phyloP scores from a whole-genome alignment of 2,888 invertebrate species.

The Napeogenes inachia region DNA sequence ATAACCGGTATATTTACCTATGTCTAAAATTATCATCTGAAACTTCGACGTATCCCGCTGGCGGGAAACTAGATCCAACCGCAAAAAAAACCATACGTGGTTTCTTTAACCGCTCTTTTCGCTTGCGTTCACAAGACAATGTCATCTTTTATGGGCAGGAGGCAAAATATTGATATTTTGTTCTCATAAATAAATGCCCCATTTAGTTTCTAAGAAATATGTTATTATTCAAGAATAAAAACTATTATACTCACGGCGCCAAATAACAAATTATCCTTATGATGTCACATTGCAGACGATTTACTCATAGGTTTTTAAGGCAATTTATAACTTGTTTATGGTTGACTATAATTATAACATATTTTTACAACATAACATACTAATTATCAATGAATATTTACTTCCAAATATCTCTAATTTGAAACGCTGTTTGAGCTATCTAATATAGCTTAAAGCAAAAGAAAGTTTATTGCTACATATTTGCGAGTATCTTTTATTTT shows the following conservation, averaged over 20 bases:
- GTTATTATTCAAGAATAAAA: slow-evolving; percentile 14
- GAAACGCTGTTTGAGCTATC: too few species aligned
- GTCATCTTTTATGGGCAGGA: slow-evolving; percentile 4
- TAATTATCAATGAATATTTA: background rate
- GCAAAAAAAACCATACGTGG: slow-evolving; percentile 16
- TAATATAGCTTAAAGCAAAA: too few species aligned
- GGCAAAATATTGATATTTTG: slow-evolving; percentile 15
- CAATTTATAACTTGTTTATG: background rate
- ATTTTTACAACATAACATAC: too few species aligned
- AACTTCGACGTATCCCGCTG: slow-evolving; percentile 33
- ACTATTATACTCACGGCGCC: slow-evolving; percentile 4
- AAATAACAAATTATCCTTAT: slow-evolving; percentile 23
- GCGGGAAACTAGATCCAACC: slow-evolving; percentile 16
- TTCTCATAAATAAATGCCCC: slow-evolving; percentile 10
- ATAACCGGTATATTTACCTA: slow-evolving; percentile 45
- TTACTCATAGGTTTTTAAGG: slow-evolving; percentile 6
- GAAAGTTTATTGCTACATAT: too few species aligned
- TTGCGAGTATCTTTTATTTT: too few species aligned
- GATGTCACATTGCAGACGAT: slow-evolving; percentile 23
- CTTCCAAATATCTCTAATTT: background rate
- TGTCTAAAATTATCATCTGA: slow-evolving; percentile 52
- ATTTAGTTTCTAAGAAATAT: slow-evolving; percentile 14
- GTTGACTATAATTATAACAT: background rate
- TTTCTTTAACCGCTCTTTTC: slow-evolving; percentile 12
- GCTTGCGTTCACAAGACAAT: slow-evolving; percentile 6